Conservation (phyloP, 2,113 vertebrate species). For the Urocolius indicus region DNA sequence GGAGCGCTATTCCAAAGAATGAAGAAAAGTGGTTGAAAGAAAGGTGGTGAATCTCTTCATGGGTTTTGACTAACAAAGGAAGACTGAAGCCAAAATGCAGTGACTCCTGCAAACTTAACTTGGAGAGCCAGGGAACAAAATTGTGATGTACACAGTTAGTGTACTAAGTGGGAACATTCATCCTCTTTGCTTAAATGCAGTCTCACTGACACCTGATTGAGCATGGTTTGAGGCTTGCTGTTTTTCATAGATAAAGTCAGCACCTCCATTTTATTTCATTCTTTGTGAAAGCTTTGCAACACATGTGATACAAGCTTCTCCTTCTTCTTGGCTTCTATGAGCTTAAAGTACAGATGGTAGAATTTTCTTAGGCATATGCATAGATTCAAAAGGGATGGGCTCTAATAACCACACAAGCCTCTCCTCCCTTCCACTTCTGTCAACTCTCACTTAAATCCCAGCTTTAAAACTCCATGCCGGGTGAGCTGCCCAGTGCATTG, state of each 20-base stretch:
- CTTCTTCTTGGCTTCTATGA: slow-evolving; percentile 1
- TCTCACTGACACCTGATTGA: background rate
- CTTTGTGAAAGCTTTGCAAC: slow-evolving; percentile 1
- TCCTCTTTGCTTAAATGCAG: background rate
- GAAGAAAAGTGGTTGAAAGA: rapidly evolving
- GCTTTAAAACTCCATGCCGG: background rate
- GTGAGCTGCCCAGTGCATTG: background rate
- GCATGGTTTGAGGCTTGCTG: background rate
- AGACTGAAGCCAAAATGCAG: background rate
- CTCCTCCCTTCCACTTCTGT: background rate
- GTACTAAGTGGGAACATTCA: background rate
- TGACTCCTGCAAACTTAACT: background rate
- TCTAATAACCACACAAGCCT: background rate
- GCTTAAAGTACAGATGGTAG: background rate
- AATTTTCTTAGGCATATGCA: background rate
- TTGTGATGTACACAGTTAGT: background rate
- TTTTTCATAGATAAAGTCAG: slow-evolving; percentile 10
- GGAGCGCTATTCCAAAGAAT: background rate
- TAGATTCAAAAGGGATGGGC: background rate
- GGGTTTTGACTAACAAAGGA: background rate
- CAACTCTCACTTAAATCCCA: background rate
- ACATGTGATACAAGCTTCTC: background rate
- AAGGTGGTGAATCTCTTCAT: rapidly evolving
- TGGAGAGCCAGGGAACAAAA: background rate
- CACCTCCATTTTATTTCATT: slow-evolving; percentile 13